Evolutionary conservation across 2,888 invertebrate species (phyloP).

Genomic region (Phengaris arion): DNA sequence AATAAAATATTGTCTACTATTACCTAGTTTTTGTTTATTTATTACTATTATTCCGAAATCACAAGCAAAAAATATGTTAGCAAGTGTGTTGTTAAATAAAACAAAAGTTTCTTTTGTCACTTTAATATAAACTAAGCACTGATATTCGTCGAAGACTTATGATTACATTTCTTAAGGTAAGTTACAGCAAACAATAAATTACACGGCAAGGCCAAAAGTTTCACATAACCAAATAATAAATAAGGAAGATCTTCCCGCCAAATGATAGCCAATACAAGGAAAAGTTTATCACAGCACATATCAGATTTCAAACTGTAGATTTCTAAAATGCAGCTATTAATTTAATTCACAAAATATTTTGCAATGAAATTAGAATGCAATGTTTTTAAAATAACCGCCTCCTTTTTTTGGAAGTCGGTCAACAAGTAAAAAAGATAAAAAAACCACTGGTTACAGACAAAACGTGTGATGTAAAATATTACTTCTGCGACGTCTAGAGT

Average conservation of each 20-base stretch:
- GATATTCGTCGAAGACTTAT: slow-evolving; percentile 19
- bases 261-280: slow-evolving; percentile 2
- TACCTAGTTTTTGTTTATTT: neutral
- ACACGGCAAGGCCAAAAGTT: slow-evolving; percentile 69
- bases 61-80: too few species aligned
- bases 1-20: slow-evolving; percentile 6
- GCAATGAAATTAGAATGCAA: neutral
- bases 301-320: neutral
- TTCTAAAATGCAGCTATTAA: neutral
- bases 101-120: slow-evolving; percentile 7
- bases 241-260: slow-evolving; percentile 11
- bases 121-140: slow-evolving; percentile 32
- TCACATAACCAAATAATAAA: slow-evolving; percentile 36
- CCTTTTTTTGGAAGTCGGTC: too few species aligned
- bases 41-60: neutral
- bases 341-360: neutral
- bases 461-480: neutral
- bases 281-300: slow-evolving; percentile 33
- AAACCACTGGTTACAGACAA: slow-evolving; percentile 26
- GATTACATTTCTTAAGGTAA: slow-evolving; percentile 36
- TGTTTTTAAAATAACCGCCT: neutral
- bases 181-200: slow-evolving; percentile 56
- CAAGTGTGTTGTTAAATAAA: slow-evolving; percentile 39
- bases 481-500: neutral
- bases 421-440: slow-evolving; percentile 30